Evolutionary conservation across 2,797 vertebrate genomes (phyloP).

Genomic region (Sebastes taczanowskii): DNA sequence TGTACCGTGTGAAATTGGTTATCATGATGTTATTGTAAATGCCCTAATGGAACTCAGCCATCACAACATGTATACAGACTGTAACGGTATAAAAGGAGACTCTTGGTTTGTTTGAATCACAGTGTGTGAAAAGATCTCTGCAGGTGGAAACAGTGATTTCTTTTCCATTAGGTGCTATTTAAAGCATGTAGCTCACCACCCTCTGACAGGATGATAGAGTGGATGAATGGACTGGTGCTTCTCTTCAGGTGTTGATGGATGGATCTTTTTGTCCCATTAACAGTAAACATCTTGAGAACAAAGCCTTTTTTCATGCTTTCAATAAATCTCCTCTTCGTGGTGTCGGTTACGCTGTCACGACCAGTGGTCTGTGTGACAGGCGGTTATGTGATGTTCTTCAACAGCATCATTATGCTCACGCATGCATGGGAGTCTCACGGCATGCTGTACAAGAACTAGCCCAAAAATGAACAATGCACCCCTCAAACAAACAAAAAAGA

Average conservation of each 20-base stretch:
- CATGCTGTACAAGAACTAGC: neutral
- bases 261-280: neutral
- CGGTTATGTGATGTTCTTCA: neutral
- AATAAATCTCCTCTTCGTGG: neutral
- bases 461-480: neutral
- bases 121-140: neutral
- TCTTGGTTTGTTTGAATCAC: neutral
- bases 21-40: neutral
- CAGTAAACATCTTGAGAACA: neutral
- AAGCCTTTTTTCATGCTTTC: neutral
- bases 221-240: slow-evolving; percentile 1
- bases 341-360: neutral
- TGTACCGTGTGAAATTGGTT: neutral
- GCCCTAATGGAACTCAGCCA: neutral
- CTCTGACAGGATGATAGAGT: neutral
- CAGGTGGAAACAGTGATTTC: neutral
- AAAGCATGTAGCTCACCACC: neutral
- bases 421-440: neutral
- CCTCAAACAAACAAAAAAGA: neutral
- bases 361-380: neutral
- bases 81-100: neutral
- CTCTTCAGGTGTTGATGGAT: neutral
- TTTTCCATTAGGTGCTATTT: slow-evolving; percentile 35
- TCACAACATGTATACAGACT: neutral
- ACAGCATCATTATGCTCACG: neutral